phyloP scores from a whole-genome alignment of 2,888 invertebrate species.

The Panzeria rudis region DNA sequence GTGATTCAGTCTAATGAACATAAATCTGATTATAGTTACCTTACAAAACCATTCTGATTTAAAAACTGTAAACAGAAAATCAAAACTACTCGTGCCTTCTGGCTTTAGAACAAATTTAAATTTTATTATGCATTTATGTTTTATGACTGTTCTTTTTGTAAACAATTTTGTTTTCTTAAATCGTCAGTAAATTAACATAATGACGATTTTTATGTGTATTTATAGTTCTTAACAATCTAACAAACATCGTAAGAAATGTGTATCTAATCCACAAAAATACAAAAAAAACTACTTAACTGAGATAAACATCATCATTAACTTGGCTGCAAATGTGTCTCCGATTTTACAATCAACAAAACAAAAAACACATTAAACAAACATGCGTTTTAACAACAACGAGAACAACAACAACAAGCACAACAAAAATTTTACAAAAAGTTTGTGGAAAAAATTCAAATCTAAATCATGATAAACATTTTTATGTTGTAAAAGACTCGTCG shows the following conservation, averaged over 20 bases:
- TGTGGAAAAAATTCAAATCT: slow-evolving; percentile 36
- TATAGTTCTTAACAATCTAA: slow-evolving; percentile 23
- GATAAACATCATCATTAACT: slow-evolving; percentile 70
- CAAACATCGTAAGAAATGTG: slow-evolving; percentile 12
- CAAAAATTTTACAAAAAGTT: slow-evolving; percentile 24
- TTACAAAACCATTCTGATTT: background rate
- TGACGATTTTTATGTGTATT: slow-evolving; percentile 38
- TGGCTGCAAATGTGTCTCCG: slow-evolving; percentile 70
- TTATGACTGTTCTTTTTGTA: slow-evolving; percentile 20
- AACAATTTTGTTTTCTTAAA: slow-evolving; percentile 33
- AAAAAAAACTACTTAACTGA: slow-evolving; percentile 39
- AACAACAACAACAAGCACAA: slow-evolving; percentile 20
- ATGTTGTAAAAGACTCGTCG: slow-evolving; percentile 21
- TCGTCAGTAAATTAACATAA: slow-evolving; percentile 59
- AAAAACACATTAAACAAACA: slow-evolving; percentile 47
- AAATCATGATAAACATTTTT: slow-evolving; percentile 64
- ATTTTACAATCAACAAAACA: slow-evolving; percentile 54
- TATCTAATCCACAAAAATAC: slow-evolving; percentile 24
- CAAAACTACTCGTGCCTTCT: background rate
- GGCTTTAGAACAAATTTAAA: slow-evolving; percentile 12
- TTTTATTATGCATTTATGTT: slow-evolving; percentile 42
- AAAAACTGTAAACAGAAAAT: background rate
- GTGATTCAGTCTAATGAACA: too few relatives aligned
- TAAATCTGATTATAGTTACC: too few relatives aligned
- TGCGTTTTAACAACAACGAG: slow-evolving; percentile 58